Evolutionary conservation across 2,888 invertebrate genomes (phyloP).

Genomic region (Rhodophaea formosa): DNA sequence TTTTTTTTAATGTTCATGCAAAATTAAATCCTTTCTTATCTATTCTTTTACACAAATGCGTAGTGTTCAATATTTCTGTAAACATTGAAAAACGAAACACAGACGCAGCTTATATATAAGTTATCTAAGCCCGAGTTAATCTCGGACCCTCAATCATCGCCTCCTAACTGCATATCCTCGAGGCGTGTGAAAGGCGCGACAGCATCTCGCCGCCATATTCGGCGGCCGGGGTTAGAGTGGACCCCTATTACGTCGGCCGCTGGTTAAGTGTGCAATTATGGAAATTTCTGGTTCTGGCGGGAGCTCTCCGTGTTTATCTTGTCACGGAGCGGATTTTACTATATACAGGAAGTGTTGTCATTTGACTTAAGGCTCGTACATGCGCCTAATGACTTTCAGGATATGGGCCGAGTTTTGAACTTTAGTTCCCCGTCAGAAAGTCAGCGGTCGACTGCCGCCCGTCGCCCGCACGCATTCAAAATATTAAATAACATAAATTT

Average conservation of each 20-base stretch:
- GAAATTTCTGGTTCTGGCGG: conserved; percentile 14
- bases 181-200: conserved; percentile 60
- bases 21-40: too few relatives aligned
- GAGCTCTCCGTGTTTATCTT: conserved; percentile 9
- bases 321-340: conserved; percentile 1
- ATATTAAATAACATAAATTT: too few relatives aligned
- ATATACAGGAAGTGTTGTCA: conserved; percentile 9
- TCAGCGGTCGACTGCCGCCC: too few relatives aligned
- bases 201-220: conserved; percentile 63
- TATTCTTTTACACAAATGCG: too few relatives aligned
- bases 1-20: too few relatives aligned
- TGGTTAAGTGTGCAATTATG: conserved; percentile 16
- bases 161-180: conserved; percentile 12
- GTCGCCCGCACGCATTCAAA: too few relatives aligned
- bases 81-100: too few relatives aligned
- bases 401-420: too few relatives aligned
- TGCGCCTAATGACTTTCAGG: too few relatives aligned
- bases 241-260: conserved; percentile 56
- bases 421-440: too few relatives aligned
- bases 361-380: not conserved
- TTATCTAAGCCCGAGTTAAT: not conserved
- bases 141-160: conserved; percentile 9
- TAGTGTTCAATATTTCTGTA: too few relatives aligned
- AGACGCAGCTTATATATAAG: too few relatives aligned
- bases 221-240: conserved; percentile 58